Percentiles rank a stretch among this genome's conserved stretches.
Conservation (phyloP, 1,140 invertebrate species). For the Rhopalosiphum maidis region DNA sequence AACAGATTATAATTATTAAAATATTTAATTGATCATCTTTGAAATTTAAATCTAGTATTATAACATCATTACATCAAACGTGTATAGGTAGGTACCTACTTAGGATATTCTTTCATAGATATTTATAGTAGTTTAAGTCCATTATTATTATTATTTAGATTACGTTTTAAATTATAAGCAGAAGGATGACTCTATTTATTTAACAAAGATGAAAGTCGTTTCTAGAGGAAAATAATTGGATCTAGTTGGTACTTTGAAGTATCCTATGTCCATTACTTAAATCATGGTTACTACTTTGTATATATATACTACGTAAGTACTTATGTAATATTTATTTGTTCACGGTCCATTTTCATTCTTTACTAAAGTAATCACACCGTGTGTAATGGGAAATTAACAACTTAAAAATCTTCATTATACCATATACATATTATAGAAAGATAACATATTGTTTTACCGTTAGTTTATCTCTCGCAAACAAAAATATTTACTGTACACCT, state of each 20-base stretch:
- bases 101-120: neutral
- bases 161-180: neutral
- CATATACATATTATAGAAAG: neutral
- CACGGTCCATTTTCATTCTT: neutral
- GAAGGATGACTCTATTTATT: neutral
- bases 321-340: neutral
- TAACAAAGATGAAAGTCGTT: neutral
- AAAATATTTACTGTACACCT: neutral
- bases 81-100: too few species aligned
- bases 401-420: neutral
- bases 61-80: neutral
- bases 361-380: neutral
- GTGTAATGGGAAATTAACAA: neutral
- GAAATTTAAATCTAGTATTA: neutral
- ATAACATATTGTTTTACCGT: neutral
- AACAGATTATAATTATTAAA: neutral
- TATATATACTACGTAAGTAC: neutral
- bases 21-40: neutral
- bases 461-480: neutral
- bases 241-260: neutral
- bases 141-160: neutral
- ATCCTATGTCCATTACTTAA: neutral
- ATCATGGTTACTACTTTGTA: neutral
- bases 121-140: too few species aligned
- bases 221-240: neutral